These are phyloP conservation scores for Rhincodon typus DNA, from an alignment of 2,797 vertebrate genomes.

Conservation along the genomic window DNA sequence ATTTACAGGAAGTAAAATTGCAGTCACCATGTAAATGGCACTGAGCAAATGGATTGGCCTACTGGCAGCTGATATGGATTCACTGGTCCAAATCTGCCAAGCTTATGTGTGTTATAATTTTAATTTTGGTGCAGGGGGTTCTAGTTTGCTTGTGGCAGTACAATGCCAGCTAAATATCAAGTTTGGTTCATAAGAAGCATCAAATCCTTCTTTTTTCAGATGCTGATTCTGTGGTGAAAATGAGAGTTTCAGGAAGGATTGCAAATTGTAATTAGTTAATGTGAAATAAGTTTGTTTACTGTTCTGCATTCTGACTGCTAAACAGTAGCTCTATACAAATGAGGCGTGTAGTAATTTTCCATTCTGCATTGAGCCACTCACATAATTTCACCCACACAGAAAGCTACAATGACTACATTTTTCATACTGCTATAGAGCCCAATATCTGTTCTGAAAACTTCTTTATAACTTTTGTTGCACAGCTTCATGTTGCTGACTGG, in stretches of 20 bases:
- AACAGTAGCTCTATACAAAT: background rate
- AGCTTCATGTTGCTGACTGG: background rate
- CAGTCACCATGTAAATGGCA: too few relatives aligned
- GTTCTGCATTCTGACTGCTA: background rate
- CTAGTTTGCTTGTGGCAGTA: background rate
- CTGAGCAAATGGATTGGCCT: background rate
- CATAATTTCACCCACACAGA: background rate
- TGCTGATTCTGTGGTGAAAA: background rate
- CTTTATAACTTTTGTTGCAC: background rate
- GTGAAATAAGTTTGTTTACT: background rate
- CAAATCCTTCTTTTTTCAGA: background rate
- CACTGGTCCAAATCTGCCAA: background rate
- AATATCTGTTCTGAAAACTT: background rate
- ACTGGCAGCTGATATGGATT: background rate
- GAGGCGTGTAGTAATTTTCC: background rate
- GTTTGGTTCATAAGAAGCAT: background rate
- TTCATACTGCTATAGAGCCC: background rate
- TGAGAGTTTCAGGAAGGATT: background rate
- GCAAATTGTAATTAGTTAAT: background rate
- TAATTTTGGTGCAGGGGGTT: background rate
- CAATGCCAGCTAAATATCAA: background rate
- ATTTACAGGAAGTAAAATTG: background rate
- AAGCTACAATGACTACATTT: background rate
- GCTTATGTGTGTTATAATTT: background rate
- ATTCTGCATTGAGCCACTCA: background rate